Evolutionary conservation across 1,140 invertebrate genomes (phyloP), one percentile per base, ranked within the genome.

Genomic region (Luehdorfia chinensis): DNA sequence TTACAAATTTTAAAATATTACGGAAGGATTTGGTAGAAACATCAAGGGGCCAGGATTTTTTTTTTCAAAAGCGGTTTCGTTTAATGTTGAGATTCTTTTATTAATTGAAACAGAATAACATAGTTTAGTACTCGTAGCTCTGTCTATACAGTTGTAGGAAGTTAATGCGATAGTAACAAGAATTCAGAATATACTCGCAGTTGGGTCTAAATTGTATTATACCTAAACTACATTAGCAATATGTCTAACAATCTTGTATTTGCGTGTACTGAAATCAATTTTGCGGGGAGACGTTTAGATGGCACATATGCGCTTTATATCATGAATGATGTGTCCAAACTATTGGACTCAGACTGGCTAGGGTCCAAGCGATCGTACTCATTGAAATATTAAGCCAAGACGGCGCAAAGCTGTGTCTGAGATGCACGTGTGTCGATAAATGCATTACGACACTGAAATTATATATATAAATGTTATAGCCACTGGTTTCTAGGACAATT

Each of bases 301-400:
- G 48, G 58, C 59, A 62, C 50, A 55, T 59, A n/a, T n/a, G 57
- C 59, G 50, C 31, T 39, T 48, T 59, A 45, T 57, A 52, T 61
- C 59, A 68, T 69, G 71, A 75, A 65, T 70, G 67, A 66, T 68
- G 57, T 41, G 49, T 47, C 39, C 12, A 55, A 51, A 37, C 34
- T 16, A 37, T 55, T 55, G 56, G 54, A 45, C 59, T 62, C 57
- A 30, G 53, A 75, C 74, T 84, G 80, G 80, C 80, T 47, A 23
- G 9, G 70, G 49, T 79, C 80, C 80, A 84, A 84, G 66, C 48
- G 59, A 56, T 75, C 61, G 69, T 84, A 65, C 61, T 78, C 73
- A 84, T 81, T 81, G 80, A 84, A 84, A 81, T 84, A 84, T 84
- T 76, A 78, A 81, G 67, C 80, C 75, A 81, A 80, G 75, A 78